A percentile compares a stretch with the other conserved stretches of the same genome.
phyloP scores from a whole-genome alignment of 2,888 invertebrate genomes.

The Lycaena phlaeas region DNA sequence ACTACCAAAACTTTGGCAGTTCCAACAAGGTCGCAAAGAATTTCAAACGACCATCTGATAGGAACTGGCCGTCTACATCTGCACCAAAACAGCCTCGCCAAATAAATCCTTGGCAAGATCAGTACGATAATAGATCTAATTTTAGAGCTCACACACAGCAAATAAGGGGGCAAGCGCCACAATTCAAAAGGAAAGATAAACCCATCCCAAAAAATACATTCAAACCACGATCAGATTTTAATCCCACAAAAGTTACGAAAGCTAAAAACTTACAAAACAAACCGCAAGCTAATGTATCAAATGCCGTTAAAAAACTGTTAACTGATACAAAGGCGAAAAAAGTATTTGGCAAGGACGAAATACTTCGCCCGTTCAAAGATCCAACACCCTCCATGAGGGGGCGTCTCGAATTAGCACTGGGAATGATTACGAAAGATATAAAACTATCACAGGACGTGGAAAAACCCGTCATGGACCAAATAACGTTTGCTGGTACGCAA shows the following conservation, averaged over 20 bases:
- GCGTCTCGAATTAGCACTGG: constrained; percentile 50
- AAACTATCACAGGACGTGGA: constrained; percentile 19
- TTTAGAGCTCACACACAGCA: background rate
- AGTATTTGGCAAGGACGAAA: background rate
- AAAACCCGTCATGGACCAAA: too few relatives aligned
- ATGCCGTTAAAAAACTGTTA: background rate
- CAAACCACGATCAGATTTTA: background rate
- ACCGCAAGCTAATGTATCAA: background rate
- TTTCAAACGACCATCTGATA: background rate
- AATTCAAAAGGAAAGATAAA: background rate
- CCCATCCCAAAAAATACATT: background rate
- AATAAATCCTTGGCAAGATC: background rate
- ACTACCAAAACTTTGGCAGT: background rate
- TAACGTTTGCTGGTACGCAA: background rate
- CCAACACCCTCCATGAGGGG: constrained; percentile 38
- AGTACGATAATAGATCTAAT: background rate
- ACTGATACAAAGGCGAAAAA: background rate
- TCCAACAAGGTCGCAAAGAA: background rate
- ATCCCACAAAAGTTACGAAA: background rate
- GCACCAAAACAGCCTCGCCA: background rate
- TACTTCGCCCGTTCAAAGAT: constrained; percentile 28
- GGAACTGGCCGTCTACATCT: background rate
- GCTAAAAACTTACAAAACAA: background rate
- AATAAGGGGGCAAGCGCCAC: background rate
- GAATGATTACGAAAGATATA: constrained; percentile 41